Evolutionary conservation across 2,888 invertebrate species (phyloP).

Genomic region (Sphecodes monilicornis): DNA sequence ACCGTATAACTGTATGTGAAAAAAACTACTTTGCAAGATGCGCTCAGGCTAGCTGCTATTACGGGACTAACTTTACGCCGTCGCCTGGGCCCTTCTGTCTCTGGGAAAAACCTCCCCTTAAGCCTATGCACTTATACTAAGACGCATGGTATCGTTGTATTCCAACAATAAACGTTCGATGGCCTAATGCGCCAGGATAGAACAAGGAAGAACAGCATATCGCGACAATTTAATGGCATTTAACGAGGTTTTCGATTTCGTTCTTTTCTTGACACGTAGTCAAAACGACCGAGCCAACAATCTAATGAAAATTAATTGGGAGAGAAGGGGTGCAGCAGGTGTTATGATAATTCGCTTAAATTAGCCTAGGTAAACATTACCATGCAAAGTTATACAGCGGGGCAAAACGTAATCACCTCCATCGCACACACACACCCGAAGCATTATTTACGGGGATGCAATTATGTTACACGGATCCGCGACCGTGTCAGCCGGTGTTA

Average conservation of each 20-base stretch:
- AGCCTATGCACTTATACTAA: too few species aligned
- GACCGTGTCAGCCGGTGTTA: conserved; percentile 26
- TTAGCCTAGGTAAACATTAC: conserved; percentile 49
- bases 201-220: too few species aligned
- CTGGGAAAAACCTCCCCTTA: too few species aligned
- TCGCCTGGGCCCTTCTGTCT: too few species aligned
- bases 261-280: background rate
- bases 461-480: conserved; percentile 42
- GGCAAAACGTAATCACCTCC: conserved; percentile 41
- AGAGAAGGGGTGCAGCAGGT: conserved; percentile 51
- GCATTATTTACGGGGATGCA: conserved; percentile 56
- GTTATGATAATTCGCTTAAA: conserved; percentile 64
- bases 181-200: too few species aligned
- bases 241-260: background rate
- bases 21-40: too few species aligned
- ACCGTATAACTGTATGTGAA: too few species aligned
- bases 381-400: conserved; percentile 60
- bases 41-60: too few species aligned
- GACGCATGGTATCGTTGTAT: too few species aligned
- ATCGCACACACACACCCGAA: conserved; percentile 2
- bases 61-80: too few species aligned
- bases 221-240: too few species aligned
- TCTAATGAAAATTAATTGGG: conserved; percentile 57
- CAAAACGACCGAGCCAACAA: background rate
- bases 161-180: too few species aligned